Conservation (phyloP, 2,113 vertebrate genomes). For the Arvicanthis niloticus region DNA sequence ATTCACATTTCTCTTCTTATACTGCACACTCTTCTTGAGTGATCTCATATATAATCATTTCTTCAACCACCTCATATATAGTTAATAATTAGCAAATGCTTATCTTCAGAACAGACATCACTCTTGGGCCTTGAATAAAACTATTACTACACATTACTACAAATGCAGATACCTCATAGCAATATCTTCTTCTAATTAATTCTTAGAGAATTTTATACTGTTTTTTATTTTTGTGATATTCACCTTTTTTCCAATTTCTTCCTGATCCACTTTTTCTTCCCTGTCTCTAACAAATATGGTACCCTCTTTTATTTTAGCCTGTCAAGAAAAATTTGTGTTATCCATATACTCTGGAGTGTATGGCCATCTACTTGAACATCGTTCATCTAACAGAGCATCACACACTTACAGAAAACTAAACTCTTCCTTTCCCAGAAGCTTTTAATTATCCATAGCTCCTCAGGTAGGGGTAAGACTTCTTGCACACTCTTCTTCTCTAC, state of each 20-base stretch:
- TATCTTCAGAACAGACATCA: background rate
- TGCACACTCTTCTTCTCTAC: background rate
- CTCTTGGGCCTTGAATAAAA: background rate
- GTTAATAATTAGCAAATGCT: background rate
- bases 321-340: background rate
- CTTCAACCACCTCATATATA: background rate
- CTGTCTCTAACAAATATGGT: background rate
- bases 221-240: background rate
- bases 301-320: background rate
- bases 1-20: background rate
- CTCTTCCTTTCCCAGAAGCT: background rate
- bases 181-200: background rate
- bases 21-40: background rate
- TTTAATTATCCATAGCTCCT: background rate
- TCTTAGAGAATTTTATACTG: background rate
- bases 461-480: background rate
- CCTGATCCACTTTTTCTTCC: background rate
- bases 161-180: background rate
- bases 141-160: background rate
- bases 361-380: background rate
- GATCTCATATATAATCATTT: background rate
- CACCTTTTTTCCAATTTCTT: background rate
- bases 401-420: background rate
- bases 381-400: background rate
- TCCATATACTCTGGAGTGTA: background rate